These are phyloP conservation scores for Acrocyrtus sp. DNA, from an alignment of 2,888 invertebrate species.

Conservation along the genomic window DNA sequence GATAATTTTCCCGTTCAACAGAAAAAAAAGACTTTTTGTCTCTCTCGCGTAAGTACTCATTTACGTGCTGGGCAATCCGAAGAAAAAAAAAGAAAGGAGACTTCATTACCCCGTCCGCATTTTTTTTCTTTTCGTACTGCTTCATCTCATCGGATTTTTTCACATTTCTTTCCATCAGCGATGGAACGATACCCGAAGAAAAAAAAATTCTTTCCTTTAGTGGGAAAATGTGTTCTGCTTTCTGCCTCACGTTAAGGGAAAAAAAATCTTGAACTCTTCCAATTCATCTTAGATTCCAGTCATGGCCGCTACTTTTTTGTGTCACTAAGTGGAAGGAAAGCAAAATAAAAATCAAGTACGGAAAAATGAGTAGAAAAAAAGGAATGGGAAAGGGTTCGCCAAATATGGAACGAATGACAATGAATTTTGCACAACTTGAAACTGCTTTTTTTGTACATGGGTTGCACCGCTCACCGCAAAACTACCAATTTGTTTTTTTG, in stretches of 20 bases:
- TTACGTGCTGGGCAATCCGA: too few relatives aligned
- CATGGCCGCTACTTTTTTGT: slow-evolving; percentile 35
- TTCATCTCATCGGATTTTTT: slow-evolving; percentile 20
- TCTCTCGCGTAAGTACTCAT: too few relatives aligned
- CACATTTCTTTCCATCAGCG: slow-evolving; percentile 2
- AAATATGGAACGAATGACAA: slow-evolving; percentile 1
- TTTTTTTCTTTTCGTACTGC: slow-evolving; percentile 27
- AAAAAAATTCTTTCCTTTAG: too few relatives aligned
- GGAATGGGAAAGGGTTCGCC: too few relatives aligned
- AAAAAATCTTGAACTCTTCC: slow-evolving; percentile 42
- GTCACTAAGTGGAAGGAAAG: slow-evolving; percentile 13
- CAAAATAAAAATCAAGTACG: slow-evolving; percentile 15
- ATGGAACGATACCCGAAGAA: slow-evolving; percentile 31
- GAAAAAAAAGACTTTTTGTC: too few relatives aligned
- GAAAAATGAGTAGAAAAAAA: slow-evolving; percentile 17
- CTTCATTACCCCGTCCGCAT: too few relatives aligned
- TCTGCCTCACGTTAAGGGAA: background rate
- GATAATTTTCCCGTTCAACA: too few relatives aligned
- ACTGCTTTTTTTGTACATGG: too few relatives aligned
- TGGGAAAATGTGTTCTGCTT: slow-evolving; percentile 31
- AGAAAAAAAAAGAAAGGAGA: slow-evolving; percentile 10
- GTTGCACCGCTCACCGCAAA: too few relatives aligned
- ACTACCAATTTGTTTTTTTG: too few relatives aligned
- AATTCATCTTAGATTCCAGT: slow-evolving; percentile 38
- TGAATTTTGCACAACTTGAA: slow-evolving; percentile 29